Conservation (phyloP, 2,888 invertebrate species). For the Polyploca ridens region DNA sequence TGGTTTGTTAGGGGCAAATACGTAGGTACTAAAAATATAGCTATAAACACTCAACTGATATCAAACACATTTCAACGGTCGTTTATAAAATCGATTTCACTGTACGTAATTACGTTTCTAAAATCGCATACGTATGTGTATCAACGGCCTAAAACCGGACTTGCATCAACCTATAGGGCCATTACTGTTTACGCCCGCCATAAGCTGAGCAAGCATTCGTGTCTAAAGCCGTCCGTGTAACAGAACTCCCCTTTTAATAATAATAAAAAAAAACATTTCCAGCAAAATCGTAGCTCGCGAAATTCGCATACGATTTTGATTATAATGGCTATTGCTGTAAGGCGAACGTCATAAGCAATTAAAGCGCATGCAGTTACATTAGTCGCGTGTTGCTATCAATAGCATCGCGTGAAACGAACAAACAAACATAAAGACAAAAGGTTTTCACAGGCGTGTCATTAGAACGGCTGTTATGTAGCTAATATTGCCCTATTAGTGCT, state of each 20-base stretch:
- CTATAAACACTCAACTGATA: not conserved
- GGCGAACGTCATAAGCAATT: conserved; percentile 18
- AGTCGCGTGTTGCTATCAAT: conserved; percentile 35
- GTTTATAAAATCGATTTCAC: not conserved
- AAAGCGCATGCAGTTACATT: conserved; percentile 21
- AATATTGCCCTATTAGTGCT: conserved; percentile 43
- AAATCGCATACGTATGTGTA: conserved; percentile 19
- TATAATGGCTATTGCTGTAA: conserved; percentile 21
- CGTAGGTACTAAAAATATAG: not conserved
- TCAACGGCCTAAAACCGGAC: conserved; percentile 32
- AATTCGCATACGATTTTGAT: conserved; percentile 19
- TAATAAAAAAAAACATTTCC: conserved; percentile 37
- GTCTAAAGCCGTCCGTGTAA: conserved; percentile 39
- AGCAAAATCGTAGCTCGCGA: conserved; percentile 31
- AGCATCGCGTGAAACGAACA: conserved; percentile 44
- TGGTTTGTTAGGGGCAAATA: not conserved
- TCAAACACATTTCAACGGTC: not conserved
- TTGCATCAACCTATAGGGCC: conserved; percentile 35
- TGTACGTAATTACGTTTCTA: not conserved
- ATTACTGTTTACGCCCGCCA: conserved; percentile 50
- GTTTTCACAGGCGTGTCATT: conserved; percentile 52
- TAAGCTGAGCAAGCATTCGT: conserved; percentile 54
- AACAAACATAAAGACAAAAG: conserved; percentile 46
- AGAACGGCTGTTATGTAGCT: conserved; percentile 49
- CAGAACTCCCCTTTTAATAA: conserved; percentile 9